Evolutionary conservation across 1,140 invertebrate genomes (phyloP), one percentile per base, ranked within the genome.

Genomic region (Drosophila pseudoananassae): DNA sequence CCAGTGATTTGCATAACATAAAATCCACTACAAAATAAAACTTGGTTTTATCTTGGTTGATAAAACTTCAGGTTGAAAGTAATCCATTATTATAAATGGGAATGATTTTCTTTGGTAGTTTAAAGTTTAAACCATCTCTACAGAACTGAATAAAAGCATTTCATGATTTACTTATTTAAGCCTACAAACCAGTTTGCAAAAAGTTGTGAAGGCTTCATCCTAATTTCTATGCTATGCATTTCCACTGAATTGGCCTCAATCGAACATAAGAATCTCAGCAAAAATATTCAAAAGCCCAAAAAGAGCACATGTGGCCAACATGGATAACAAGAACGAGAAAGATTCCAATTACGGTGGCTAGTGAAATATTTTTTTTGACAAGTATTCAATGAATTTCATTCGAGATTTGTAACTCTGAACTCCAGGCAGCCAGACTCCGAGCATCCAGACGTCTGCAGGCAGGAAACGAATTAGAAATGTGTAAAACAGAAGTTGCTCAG

Each of bases 351-450:
- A 88, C 84, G 72, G 17, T 17, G 54, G 47, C 52, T 52, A 74
- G 75, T 88, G 46, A 75, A 74, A 88, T 79, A 83, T 88, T 87
- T 74, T 88, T 87, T 74, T 88, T 88, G 83, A 88, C 83, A 88
- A 88, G 70, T 88, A 88, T 88, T 88, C 83, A 88, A 88, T 88
- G 83, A 88, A 88, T 88, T 88, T 83, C 80, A 88, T 88, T 88
- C 49, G 66, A 83, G 78, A 87, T 87, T 87, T 87, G 76, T 81
- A 52, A 49, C 53, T 47, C 51, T 53, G 53, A 58, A 55, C 54
- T 58, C 50, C 17, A 12, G 45, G 15, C 56, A 72, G 25, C 43
- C 64, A 51, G 56, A 60, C 75, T 43, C 9, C 14, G 27, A 7
- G 50, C 49, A 73, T 27, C 29, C 63, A 54, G 54, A 20, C 15